These are phyloP conservation scores for Amphiduros pacificus DNA, from an alignment of 2,888 invertebrate species.

Conservation along the genomic window DNA sequence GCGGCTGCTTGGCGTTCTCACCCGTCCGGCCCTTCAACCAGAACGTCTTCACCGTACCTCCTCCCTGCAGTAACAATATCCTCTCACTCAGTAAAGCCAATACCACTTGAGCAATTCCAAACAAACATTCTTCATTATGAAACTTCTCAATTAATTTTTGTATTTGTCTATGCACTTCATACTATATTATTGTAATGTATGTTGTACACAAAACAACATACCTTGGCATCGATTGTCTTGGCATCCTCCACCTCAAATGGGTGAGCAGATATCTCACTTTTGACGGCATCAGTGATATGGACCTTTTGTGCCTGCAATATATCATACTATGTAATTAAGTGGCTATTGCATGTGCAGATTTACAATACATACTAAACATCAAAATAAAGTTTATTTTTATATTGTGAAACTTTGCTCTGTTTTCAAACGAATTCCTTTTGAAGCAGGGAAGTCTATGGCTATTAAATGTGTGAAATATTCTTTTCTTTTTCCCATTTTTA, in stretches of 20 bases:
- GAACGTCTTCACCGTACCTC: not conserved
- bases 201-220: not conserved
- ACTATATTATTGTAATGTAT: too few relatives aligned
- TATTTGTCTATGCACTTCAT: too few relatives aligned
- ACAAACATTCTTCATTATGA: too few relatives aligned
- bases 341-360: not conserved
- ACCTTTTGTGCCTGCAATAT: constrained; percentile 76
- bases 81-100: not conserved
- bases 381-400: not conserved
- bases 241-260: constrained; percentile 68
- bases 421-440: too few relatives aligned
- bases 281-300: constrained; percentile 89
- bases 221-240: constrained; percentile 8
- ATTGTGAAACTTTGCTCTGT: too few relatives aligned
- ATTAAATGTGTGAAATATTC: too few relatives aligned
- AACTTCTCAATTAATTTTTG: too few relatives aligned
- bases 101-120: too few relatives aligned
- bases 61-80: not conserved
- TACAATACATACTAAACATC: not conserved
- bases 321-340: not conserved
- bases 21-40: not conserved
- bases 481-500: too few relatives aligned
- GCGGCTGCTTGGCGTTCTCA: not conserved
- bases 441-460: too few relatives aligned
- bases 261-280: constrained; percentile 70